phyloP scores from a whole-genome alignment of 2,888 invertebrate genomes.

The Ashinkailepas kermadecensis region DNA sequence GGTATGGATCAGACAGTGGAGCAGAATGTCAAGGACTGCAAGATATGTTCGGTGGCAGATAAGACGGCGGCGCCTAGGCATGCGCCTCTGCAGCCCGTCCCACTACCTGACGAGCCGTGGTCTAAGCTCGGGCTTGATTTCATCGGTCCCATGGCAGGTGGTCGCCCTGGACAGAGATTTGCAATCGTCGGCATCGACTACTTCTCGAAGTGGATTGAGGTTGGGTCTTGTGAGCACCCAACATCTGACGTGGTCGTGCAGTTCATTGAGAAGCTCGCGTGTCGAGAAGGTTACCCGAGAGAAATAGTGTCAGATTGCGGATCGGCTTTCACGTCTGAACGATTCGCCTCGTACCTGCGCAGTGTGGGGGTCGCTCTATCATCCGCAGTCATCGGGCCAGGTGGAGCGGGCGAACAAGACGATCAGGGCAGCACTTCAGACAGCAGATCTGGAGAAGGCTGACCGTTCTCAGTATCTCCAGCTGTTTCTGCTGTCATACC shows the following conservation, averaged over 20 bases:
- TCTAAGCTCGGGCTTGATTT: not conserved
- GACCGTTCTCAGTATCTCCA: not conserved
- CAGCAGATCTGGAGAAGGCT: not conserved
- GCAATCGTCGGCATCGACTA: not conserved
- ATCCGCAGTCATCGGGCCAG: not conserved
- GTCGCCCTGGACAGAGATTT: not conserved
- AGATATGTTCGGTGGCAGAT: not conserved
- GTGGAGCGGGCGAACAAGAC: not conserved
- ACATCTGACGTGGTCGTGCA: not conserved
- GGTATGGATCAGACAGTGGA: not conserved
- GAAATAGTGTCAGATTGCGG: not conserved
- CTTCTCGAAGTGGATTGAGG: not conserved
- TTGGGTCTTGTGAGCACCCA: not conserved
- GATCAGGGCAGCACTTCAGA: too few species aligned
- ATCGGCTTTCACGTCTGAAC: not conserved
- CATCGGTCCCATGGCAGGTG: not conserved
- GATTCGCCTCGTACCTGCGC: not conserved
- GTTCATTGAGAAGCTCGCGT: not conserved
- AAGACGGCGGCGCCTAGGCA: not conserved
- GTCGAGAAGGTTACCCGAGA: not conserved
- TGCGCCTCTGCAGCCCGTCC: not conserved
- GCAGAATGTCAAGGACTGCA: not conserved
- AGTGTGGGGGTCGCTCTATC: not conserved
- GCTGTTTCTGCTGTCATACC: not conserved
- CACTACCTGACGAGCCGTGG: not conserved